Evolutionary conservation across 2,113 vertebrate genomes (phyloP), one percentile per base, ranked within the genome.

Genomic region (Phocoena phocoena): DNA sequence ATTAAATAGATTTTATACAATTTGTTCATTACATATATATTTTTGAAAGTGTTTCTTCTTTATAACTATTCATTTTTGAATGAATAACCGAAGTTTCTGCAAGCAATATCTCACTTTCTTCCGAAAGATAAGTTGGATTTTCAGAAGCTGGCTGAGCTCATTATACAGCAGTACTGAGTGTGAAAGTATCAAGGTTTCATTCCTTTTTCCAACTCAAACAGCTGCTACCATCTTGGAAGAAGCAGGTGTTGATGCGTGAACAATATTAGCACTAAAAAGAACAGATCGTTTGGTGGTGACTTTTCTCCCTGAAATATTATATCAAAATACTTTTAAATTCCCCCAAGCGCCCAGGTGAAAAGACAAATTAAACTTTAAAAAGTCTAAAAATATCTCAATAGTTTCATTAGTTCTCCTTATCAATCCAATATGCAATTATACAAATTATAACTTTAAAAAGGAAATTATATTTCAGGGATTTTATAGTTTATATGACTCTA

Each of bases 311-410:
- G 71, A 73, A 96, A 93, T 91, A 87, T 97, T 58, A 9, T 73
- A 97, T 77, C 88, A 26, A 98, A 98, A 97, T 5, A 93, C 88
- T 85, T 96, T 28, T 9, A 98, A 84, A 98, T 98, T 98, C 96
- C 96, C 92, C 90, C 85, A 98, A 98, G 97, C 97, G 95, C n/a
- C 97, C 98, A 97, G 90, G 96, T 98, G 97, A 98, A 97, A 98
- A 97, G 94, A 8, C 71, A 98, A 97, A 94, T 94, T 97, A 96
- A 98, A 98, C 71, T 63, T 76, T 96, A 87, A 96, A 96, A 82
- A 60, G 0, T 2, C 26, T 74, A 93, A 93, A 86, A 96, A 90
- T 87, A 92, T 74, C 62, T 85, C 86, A 83, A 17, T 88, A 70
- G 53, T 36, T n/a, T 94, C 55, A 95, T 94, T 67, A 96, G 70